phyloP scores from a whole-genome alignment of 2,797 vertebrate species.

The Danio albolineatus region DNA sequence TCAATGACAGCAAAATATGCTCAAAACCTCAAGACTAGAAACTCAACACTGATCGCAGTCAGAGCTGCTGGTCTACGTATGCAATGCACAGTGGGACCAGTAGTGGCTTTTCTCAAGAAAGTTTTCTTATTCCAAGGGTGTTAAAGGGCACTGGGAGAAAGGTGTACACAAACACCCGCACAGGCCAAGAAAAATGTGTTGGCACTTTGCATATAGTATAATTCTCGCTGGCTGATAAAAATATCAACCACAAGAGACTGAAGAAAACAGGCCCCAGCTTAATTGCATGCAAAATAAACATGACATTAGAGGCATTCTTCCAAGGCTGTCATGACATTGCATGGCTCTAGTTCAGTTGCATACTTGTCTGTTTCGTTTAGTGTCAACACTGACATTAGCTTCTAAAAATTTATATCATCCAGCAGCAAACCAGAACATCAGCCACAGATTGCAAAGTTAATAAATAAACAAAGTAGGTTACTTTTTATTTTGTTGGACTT shows the following conservation, averaged over 20 bases:
- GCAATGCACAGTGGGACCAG: neutral
- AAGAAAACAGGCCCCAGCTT: conserved; percentile 34
- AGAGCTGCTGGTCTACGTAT: neutral
- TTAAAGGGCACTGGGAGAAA: conserved; percentile 33
- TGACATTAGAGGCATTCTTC: conserved; percentile 26
- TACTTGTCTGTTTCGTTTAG: conserved; percentile 35
- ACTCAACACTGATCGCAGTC: neutral
- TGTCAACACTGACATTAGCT: conserved; percentile 12
- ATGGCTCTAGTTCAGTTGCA: neutral
- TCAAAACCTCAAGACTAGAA: neutral
- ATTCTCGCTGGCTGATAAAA: conserved; percentile 59
- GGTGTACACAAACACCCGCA: conserved; percentile 24
- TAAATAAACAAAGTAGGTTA: too few relatives aligned
- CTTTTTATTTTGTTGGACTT: too few relatives aligned
- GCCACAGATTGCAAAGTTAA: neutral
- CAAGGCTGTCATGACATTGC: conserved; percentile 33
- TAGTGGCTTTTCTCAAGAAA: neutral
- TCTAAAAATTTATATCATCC: neutral
- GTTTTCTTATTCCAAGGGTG: conserved; percentile 16
- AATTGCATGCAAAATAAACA: conserved; percentile 42
- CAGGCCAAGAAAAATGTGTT: conserved; percentile 39
- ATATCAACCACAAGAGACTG: conserved; percentile 44
- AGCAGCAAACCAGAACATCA: conserved; percentile 9
- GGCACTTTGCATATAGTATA: conserved; percentile 32
- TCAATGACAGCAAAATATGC: neutral